phyloP scores from a whole-genome alignment of 2,113 vertebrate species.

The Thymallus thymallus region DNA sequence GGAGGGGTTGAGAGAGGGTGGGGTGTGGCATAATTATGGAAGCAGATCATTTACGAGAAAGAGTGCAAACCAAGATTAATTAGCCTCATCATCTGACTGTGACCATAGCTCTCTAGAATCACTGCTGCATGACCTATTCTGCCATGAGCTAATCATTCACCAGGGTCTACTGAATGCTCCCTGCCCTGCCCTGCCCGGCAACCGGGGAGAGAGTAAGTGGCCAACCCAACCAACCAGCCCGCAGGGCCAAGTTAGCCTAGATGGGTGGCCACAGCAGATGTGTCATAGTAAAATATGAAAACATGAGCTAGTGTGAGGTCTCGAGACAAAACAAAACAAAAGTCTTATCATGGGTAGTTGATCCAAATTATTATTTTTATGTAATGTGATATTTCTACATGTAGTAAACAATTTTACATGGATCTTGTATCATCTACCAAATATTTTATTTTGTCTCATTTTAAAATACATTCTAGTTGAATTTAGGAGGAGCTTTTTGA shows the following conservation, averaged over 20 bases:
- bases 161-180: constrained; percentile 4
- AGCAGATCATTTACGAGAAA: constrained; percentile 61
- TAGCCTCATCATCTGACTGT: constrained; percentile 60
- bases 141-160: constrained; percentile 56
- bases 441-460: background rate
- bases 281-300: constrained; percentile 43
- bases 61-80: constrained; percentile 67
- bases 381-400: background rate
- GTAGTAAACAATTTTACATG: background rate
- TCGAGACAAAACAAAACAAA: background rate
- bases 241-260: constrained; percentile 20
- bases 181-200: constrained; percentile 38
- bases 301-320: constrained; percentile 19
- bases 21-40: constrained; percentile 57
- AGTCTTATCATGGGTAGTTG: no score
- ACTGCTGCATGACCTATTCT: constrained; percentile 51
- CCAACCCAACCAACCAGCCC: background rate
- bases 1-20: constrained; percentile 5
- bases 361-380: background rate
- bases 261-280: constrained; percentile 29
- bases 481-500: background rate
- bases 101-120: constrained; percentile 59
- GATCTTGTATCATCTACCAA: no score
- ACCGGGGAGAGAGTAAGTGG: constrained; percentile 35
- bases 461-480: background rate